Evolutionary conservation across 2,113 vertebrate species (phyloP).

Genomic region (Hippocampus guttulatus): DNA sequence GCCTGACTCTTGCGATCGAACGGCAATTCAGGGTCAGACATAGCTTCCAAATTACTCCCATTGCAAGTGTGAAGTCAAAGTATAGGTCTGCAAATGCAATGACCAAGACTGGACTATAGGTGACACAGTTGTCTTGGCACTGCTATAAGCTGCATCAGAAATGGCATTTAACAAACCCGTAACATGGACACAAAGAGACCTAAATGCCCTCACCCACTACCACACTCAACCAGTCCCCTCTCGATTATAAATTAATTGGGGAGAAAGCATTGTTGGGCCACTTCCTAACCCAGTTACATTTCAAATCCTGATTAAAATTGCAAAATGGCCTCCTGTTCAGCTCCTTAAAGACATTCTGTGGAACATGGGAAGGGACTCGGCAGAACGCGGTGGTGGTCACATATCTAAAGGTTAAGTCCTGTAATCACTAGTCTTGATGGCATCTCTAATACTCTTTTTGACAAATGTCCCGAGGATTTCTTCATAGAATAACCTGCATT

Average conservation of each 20-base stretch:
- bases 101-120: slow-evolving; percentile 9
- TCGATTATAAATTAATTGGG: slow-evolving; percentile 59
- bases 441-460: neutral
- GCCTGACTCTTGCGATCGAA: slow-evolving; percentile 53
- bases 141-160: slow-evolving; percentile 10
- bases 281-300: slow-evolving; percentile 44
- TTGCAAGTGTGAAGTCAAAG: slow-evolving; percentile 4
- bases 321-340: slow-evolving; percentile 71
- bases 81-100: neutral
- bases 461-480: neutral
- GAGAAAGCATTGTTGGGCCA: slow-evolving; percentile 50
- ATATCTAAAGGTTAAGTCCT: slow-evolving; percentile 13
- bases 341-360: slow-evolving; percentile 50
- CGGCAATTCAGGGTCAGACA: slow-evolving; percentile 52
- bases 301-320: slow-evolving; percentile 71
- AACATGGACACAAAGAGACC: slow-evolving; percentile 34
- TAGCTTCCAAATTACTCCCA: slow-evolving; percentile 40
- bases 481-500: slow-evolving; percentile 2
- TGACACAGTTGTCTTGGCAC: slow-evolving; percentile 9
- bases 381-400: slow-evolving; percentile 39
- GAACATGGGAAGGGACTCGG: slow-evolving; percentile 38
- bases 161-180: slow-evolving; percentile 20
- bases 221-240: slow-evolving; percentile 39
- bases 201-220: slow-evolving; percentile 20
- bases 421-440: neutral